Evolutionary conservation across 2,797 vertebrate genomes (phyloP).

Genomic region (Pangasius macronema): DNA sequence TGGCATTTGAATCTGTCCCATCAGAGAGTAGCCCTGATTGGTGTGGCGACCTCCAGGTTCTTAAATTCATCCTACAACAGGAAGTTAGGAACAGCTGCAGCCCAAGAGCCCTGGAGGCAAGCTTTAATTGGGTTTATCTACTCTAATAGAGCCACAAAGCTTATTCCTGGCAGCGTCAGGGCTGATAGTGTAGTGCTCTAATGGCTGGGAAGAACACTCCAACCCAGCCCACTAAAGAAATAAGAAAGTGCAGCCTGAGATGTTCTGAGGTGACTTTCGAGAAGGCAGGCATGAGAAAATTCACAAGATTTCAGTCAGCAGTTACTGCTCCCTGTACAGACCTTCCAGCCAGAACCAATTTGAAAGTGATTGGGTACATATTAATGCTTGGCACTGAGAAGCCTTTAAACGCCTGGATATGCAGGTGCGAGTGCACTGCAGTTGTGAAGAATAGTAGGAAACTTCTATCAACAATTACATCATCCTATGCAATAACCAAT

Average conservation of each 20-base stretch:
- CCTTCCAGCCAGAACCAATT: conserved; percentile 23
- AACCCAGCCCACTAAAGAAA: not conserved
- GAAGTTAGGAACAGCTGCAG: conserved; percentile 28
- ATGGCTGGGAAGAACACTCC: conserved; percentile 25
- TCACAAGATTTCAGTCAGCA: conserved; percentile 27
- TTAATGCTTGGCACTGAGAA: conserved; percentile 9
- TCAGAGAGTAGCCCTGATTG: conserved; percentile 46
- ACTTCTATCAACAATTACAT: not conserved
- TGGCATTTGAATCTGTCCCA: conserved; percentile 65
- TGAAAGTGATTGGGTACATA: conserved; percentile 10
- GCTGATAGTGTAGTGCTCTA: conserved; percentile 7
- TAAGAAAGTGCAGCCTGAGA: not conserved
- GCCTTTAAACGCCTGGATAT: not conserved
- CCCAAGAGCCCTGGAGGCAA: conserved; percentile 4
- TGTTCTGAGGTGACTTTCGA: not conserved
- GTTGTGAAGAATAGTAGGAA: not conserved
- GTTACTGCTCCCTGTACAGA: conserved; percentile 7
- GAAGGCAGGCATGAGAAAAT: not conserved
- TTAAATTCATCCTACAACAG: conserved; percentile 45
- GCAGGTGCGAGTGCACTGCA: not conserved
- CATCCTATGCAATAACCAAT: not conserved
- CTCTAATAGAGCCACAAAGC: conserved; percentile 49
- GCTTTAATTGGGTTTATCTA: conserved; percentile 62
- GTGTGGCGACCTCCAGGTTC: conserved; percentile 59
- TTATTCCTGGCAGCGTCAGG: conserved; percentile 30